Evolutionary conservation across 2,888 invertebrate species (phyloP).

Genomic region (Stenoptilia bipunctidactyla): DNA sequence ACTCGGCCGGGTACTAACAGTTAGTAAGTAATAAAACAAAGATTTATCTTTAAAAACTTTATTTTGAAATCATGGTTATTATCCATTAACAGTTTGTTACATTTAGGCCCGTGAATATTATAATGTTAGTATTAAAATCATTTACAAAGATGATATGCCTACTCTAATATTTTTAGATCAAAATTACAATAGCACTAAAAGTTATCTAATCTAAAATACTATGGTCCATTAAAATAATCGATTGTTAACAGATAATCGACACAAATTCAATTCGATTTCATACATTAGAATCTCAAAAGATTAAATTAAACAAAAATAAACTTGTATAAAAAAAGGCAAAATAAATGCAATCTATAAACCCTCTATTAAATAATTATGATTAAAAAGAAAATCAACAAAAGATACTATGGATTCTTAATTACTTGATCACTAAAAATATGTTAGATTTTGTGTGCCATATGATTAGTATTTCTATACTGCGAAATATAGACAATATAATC

Average conservation of each 20-base stretch:
- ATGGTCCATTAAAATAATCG: constrained; percentile 13
- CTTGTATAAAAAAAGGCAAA: constrained; percentile 59
- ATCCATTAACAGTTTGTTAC: constrained; percentile 67
- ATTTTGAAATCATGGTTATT: constrained; percentile 69
- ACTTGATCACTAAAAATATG: constrained; percentile 21
- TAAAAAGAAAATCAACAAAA: constrained; percentile 61
- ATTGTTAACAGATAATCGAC: constrained; percentile 67
- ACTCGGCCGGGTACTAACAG: too few relatives aligned
- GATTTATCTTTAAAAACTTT: constrained; percentile 50
- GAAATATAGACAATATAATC: constrained; percentile 70
- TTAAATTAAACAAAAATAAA: constrained; percentile 61
- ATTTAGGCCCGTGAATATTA: constrained; percentile 61
- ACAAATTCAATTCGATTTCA: constrained; percentile 49
- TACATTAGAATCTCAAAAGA: constrained; percentile 35
- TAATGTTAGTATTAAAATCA: constrained; percentile 47
- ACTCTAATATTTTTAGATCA: constrained; percentile 21
- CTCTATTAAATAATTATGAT: constrained; percentile 52
- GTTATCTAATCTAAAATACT: constrained; percentile 12
- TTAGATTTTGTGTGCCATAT: constrained; percentile 53
- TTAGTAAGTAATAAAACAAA: constrained; percentile 19
- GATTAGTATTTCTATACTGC: constrained; percentile 71
- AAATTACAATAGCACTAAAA: constrained; percentile 8
- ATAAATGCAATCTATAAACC: constrained; percentile 68
- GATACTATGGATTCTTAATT: constrained; percentile 41
- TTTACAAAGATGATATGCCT: constrained; percentile 64